These are phyloP conservation scores for Bufo bufo DNA, from an alignment of 2,113 vertebrate genomes.

Conservation along the genomic window DNA sequence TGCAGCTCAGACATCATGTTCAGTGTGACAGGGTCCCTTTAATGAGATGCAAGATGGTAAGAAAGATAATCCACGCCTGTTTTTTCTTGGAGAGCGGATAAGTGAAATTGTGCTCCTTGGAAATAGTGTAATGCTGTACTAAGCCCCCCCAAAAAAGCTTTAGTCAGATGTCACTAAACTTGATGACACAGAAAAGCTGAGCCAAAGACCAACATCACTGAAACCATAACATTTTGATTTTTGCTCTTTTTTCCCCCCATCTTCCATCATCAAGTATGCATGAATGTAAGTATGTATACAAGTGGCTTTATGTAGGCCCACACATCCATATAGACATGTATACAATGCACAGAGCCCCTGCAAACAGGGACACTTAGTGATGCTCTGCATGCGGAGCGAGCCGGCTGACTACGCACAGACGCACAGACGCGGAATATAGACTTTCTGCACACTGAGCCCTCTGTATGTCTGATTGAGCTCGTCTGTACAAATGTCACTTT, in stretches of 20 bases:
- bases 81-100: too few species aligned
- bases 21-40: too few species aligned
- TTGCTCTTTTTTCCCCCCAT: neutral
- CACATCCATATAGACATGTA: neutral
- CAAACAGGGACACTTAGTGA: conserved; percentile 7
- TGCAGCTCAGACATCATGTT: too few species aligned
- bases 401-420: conserved; percentile 9
- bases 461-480: conserved; percentile 18
- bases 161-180: too few species aligned
- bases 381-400: neutral
- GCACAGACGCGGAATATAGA: conserved; percentile 12
- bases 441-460: conserved; percentile 19
- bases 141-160: neutral
- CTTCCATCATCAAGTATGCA: neutral
- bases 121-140: neutral
- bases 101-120: neutral
- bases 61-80: too few species aligned
- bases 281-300: neutral
- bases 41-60: too few species aligned
- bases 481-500: conserved; percentile 40
- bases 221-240: neutral
- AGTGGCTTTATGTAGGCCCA: neutral
- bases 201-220: neutral
- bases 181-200: neutral
- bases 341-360: neutral